Evolutionary conservation across 2,888 invertebrate genomes (phyloP).

Genomic region (Papilio protenor): DNA sequence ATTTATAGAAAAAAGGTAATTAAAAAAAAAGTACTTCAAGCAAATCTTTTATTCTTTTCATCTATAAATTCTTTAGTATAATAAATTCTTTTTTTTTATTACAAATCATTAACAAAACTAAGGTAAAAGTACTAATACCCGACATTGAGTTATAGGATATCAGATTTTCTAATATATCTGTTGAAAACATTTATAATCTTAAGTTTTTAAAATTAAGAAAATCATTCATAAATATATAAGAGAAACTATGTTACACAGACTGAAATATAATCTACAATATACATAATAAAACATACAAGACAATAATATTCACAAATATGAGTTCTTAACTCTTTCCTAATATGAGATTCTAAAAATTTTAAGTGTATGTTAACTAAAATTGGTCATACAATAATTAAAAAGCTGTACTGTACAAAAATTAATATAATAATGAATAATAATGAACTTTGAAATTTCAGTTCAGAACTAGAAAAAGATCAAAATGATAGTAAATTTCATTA

Average conservation of each 20-base stretch:
- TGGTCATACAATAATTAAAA: neutral
- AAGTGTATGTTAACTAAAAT: neutral
- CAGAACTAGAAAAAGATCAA: neutral
- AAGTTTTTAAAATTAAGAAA: neutral
- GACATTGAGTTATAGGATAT: constrained; percentile 14
- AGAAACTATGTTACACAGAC: neutral
- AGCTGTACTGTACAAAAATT: too few species aligned
- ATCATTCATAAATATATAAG: constrained; percentile 1
- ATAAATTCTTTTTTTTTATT: constrained; percentile 16
- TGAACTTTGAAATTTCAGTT: neutral
- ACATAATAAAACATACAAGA: neutral
- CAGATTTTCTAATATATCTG: neutral
- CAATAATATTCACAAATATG: neutral
- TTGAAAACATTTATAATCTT: constrained; percentile 4
- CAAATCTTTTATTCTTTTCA: constrained; percentile 23
- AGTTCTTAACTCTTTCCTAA: neutral
- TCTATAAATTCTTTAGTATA: constrained; percentile 19
- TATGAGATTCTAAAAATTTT: constrained; percentile 2
- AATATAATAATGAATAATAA: neutral
- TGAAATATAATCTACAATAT: neutral
- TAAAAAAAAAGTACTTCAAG: neutral
- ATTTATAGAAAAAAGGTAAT: neutral
- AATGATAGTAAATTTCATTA: neutral
- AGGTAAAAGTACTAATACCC: constrained; percentile 21
- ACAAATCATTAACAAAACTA: constrained; percentile 20